Conservation (phyloP, 2,113 vertebrate genomes). For the Macaca mulatta region DNA sequence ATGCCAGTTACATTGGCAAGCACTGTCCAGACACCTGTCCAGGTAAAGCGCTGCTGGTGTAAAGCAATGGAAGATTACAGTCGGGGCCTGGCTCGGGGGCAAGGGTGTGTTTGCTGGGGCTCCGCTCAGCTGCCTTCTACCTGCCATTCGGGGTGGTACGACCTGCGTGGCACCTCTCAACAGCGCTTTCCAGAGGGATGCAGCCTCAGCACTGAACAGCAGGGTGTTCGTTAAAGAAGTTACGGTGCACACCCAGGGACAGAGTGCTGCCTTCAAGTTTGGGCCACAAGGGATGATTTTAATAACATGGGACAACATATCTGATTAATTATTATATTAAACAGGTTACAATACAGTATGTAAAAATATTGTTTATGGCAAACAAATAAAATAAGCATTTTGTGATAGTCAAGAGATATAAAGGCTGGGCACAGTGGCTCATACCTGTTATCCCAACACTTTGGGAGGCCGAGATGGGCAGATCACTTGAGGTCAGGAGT, state of each 20-base stretch:
- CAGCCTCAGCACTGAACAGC: neutral
- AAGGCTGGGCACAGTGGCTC: neutral
- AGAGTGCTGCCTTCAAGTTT: neutral
- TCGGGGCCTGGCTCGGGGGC: neutral
- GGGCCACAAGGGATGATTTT: neutral
- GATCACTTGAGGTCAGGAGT: too few species aligned
- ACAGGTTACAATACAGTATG: too few species aligned
- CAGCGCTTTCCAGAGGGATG: neutral
- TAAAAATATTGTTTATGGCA: neutral
- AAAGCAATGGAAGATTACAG: neutral
- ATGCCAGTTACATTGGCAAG: neutral
- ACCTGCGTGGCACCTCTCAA: rapidly evolving
- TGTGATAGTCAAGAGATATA: rapidly evolving
- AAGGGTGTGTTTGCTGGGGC: too few species aligned
- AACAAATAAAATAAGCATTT: neutral
- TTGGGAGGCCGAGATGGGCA: too few species aligned
- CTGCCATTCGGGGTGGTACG: rapidly evolving
- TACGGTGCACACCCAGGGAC: neutral
- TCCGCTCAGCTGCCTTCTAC: neutral
- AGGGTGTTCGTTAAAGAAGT: neutral
- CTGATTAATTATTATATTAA: neutral
- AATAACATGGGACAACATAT: neutral
- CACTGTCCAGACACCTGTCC: neutral
- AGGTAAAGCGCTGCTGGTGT: neutral
- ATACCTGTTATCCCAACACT: neutral